Conservation (phyloP, 2,888 invertebrate species). For the Zaprionus obscuricornis region DNA sequence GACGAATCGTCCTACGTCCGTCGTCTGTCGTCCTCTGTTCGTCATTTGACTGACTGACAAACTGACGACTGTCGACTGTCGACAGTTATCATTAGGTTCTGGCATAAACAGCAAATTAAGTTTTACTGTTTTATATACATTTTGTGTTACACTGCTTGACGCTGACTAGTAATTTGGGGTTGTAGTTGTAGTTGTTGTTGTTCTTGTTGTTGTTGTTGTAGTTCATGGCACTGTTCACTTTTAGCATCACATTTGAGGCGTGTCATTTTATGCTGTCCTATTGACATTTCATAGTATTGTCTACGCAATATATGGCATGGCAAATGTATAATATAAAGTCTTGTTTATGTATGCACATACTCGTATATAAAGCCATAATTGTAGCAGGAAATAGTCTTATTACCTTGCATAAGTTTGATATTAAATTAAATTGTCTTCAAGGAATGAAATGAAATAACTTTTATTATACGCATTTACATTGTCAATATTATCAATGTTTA, state of each 20-base stretch:
- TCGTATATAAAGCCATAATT: too few relatives aligned
- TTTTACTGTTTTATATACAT: slow-evolving; percentile 65
- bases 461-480: too few relatives aligned
- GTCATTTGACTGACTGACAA: not conserved
- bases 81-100: slow-evolving; percentile 68
- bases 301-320: too few relatives aligned
- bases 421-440: too few relatives aligned
- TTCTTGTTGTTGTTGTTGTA: slow-evolving; percentile 7
- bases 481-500: too few relatives aligned
- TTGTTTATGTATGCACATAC: too few relatives aligned
- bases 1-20: not conserved
- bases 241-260: slow-evolving; percentile 14
- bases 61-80: slow-evolving; percentile 26
- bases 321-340: slow-evolving; percentile 50
- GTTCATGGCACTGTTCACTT: slow-evolving; percentile 13
- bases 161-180: slow-evolving; percentile 27
- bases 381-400: too few relatives aligned
- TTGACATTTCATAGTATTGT: slow-evolving; percentile 69
- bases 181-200: not conserved
- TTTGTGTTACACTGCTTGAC: slow-evolving; percentile 42
- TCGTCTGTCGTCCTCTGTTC: not conserved
- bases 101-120: slow-evolving; percentile 74
- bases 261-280: slow-evolving; percentile 49
- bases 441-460: too few relatives aligned
- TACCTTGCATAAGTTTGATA: too few relatives aligned